Evolutionary conservation across 2,888 invertebrate genomes (phyloP).

Genomic region (Erebia epiphron): DNA sequence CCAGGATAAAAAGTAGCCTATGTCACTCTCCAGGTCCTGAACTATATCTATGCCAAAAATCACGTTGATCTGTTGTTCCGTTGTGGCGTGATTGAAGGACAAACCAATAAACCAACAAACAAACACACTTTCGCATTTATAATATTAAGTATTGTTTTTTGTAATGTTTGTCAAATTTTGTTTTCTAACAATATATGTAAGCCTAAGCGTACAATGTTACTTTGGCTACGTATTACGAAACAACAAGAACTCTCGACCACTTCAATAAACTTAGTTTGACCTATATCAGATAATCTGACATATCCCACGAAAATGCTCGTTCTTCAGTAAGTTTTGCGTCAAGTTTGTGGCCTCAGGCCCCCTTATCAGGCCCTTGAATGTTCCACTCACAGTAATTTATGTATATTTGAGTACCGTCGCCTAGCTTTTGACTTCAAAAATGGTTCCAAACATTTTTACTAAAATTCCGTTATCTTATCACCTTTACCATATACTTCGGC

Average conservation of each 20-base stretch:
- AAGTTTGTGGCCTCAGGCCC: slow-evolving; percentile 56
- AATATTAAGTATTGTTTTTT: too few relatives aligned
- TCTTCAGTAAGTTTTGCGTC: slow-evolving; percentile 63
- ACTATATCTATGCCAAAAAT: too few relatives aligned
- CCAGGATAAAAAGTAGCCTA: too few relatives aligned
- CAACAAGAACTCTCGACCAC: not conserved
- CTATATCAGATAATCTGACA: slow-evolving; percentile 54
- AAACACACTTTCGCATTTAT: too few relatives aligned
- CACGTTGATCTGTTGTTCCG: too few relatives aligned
- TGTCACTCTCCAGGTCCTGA: too few relatives aligned
- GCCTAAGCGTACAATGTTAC: not conserved
- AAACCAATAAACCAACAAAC: too few relatives aligned
- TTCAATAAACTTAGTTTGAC: slow-evolving; percentile 61
- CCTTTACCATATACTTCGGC: slow-evolving; percentile 27
- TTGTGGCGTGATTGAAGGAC: too few relatives aligned
- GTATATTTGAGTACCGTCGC: slow-evolving; percentile 51
- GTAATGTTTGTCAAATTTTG: too few relatives aligned
- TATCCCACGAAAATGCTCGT: slow-evolving; percentile 66
- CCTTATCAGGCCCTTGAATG: slow-evolving; percentile 67
- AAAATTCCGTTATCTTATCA: slow-evolving; percentile 43
- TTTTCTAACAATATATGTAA: too few relatives aligned
- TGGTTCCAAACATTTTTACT: slow-evolving; percentile 36
- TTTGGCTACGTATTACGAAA: not conserved
- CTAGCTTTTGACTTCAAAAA: slow-evolving; percentile 33
- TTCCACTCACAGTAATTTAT: slow-evolving; percentile 76